Base-by-base conservation (phyloP, 37 sponge, comb jelly and placozoan species). In the Spongia lamella region DNA sequence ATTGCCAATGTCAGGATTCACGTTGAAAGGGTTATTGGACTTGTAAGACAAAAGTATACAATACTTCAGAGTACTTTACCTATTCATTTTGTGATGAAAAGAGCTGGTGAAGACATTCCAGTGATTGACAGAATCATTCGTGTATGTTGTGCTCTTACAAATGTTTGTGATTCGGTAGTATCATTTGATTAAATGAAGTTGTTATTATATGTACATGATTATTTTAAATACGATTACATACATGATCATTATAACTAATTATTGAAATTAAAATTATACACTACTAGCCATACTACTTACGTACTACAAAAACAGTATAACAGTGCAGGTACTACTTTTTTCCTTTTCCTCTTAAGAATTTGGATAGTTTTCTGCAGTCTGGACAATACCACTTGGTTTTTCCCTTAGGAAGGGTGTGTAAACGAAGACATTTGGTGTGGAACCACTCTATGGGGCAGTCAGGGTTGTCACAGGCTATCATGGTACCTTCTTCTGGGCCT, bases 1-100 rank as follows among this genome's bases (percentile, higher is more conserved):
- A 86, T 90, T 17, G 91, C 88, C 13, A 85, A 90, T 86, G 87
- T 90, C 3, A 34, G 83, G n/a, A 90, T 90, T 17, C 91, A 90
- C 54, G 91, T 90, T 0, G 88, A 90, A 80, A 19, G 83, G 9
- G 79, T 90, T 11, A 90, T 90, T 31, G 88, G 87, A 14, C n/a
- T 6, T 38, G 75, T 90, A 0, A 40, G 83, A 27, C 77, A 82
- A 58, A 85, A 80, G 51, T 89, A 80, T n/a, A n/a, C n/a, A n/a
- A n/a, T n/a, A n/a, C n/a, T n/a, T n/a, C n/a, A n/a, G n/a, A n/a
- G n/a, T n/a, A 89, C 86, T 36, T 43, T 71, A 24, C 83, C 78
- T 35, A 70, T 84, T 52, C 65, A 79, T 4, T 84, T 74, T 66
- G 61, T 81, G 26, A 61, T 50, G 17, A 40, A 15, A 56, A 58